These are phyloP conservation scores for Mastacembelus armatus DNA, from an alignment of 2,797 vertebrate species.

Conservation along the genomic window DNA sequence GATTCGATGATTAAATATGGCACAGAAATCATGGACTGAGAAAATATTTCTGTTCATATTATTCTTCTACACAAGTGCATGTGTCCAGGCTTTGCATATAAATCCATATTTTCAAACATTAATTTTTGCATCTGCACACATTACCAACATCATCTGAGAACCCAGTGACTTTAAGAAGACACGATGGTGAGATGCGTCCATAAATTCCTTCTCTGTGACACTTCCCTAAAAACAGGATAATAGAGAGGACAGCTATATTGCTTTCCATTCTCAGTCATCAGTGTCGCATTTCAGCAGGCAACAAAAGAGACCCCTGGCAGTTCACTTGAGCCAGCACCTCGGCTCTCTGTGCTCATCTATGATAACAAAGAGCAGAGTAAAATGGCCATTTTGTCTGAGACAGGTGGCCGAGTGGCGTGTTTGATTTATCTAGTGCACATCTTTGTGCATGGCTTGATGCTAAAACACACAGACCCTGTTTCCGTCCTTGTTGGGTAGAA, in stretches of 20 bases:
- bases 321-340: conserved; percentile 42
- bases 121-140: background rate
- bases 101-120: too few relatives aligned
- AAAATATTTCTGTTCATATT: too few relatives aligned
- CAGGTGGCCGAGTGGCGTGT: conserved; percentile 41
- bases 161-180: background rate
- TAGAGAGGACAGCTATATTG: conserved; percentile 36
- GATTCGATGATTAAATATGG: background rate
- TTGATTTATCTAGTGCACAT: conserved; percentile 41
- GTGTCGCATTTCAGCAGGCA: conserved; percentile 64
- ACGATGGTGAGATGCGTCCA: conserved; percentile 9
- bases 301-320: conserved; percentile 58
- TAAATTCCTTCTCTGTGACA: conserved; percentile 37
- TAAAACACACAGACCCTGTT: conserved; percentile 25
- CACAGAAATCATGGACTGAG: background rate
- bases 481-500: conserved; percentile 15
- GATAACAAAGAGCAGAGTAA: conserved; percentile 58
- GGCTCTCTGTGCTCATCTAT: conserved; percentile 19
- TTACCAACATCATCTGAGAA: conserved; percentile 1
- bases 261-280: conserved; percentile 51
- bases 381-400: conserved; percentile 56
- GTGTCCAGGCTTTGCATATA: too few relatives aligned
- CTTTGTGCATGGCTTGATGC: conserved; percentile 32
- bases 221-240: conserved; percentile 42
- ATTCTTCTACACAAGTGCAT: too few relatives aligned